Conservation (phyloP, 2,797 vertebrate genomes). For the Rhabdophis nuchalis region DNA sequence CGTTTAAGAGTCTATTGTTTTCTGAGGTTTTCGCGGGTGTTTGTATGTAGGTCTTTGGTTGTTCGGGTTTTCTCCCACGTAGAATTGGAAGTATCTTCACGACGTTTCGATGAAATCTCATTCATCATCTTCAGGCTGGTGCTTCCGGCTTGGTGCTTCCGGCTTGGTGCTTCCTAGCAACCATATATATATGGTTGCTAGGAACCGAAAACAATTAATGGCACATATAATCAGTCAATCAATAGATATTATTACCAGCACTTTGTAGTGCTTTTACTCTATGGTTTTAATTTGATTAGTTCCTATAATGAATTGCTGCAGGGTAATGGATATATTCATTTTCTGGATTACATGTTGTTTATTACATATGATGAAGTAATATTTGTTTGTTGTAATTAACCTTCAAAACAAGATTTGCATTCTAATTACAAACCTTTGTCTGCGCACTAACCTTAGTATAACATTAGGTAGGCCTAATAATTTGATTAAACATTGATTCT, state of each 20-base stretch:
- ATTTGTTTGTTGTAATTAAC: neutral
- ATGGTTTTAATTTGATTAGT: neutral
- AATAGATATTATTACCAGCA: neutral
- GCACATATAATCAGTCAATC: neutral
- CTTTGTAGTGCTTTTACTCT: neutral
- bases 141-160: no score
- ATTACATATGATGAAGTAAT: neutral
- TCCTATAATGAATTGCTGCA: neutral
- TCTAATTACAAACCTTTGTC: neutral
- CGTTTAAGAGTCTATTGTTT: no score
- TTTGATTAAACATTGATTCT: neutral
- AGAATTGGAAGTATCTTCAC: no score
- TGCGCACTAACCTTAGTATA: neutral
- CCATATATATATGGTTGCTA: neutral
- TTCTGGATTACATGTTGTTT: neutral
- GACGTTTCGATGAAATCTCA: no score
- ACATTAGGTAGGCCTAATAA: neutral
- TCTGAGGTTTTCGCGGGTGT: no score
- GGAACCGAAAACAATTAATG: neutral
- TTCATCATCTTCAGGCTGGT: no score
- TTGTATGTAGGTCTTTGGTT: no score
- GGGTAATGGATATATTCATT: neutral
- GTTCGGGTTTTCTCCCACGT: no score
- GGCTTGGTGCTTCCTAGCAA: no score
- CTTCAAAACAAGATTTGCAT: neutral